phyloP scores from a whole-genome alignment of 2,113 vertebrate genomes.

The Penelope pileata region DNA sequence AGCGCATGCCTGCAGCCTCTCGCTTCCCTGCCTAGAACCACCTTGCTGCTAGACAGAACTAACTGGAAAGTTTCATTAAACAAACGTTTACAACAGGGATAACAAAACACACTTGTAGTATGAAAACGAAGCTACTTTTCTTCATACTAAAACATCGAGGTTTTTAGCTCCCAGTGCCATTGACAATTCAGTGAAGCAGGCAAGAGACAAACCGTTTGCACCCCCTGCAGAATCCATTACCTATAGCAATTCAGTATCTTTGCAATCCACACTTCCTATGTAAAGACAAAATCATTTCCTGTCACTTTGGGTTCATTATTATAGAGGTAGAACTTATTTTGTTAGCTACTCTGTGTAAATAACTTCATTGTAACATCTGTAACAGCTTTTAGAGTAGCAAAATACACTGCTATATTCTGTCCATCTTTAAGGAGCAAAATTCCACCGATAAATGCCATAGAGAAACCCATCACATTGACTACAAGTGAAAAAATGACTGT shows the following conservation, averaged over 20 bases:
- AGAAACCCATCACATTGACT: background rate
- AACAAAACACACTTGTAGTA: background rate
- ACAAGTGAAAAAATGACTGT: background rate
- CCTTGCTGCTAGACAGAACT: background rate
- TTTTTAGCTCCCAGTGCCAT: background rate
- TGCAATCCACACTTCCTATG: background rate
- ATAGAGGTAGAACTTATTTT: background rate
- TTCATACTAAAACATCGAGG: background rate
- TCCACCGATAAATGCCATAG: background rate
- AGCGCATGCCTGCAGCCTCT: background rate
- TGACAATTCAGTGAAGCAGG: background rate
- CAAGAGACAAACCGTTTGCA: background rate
- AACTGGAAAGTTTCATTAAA: background rate
- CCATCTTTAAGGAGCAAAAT: background rate
- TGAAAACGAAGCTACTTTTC: background rate
- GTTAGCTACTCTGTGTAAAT: background rate
- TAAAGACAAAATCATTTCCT: background rate
- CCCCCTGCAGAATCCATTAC: accelerated
- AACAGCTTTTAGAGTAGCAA: background rate
- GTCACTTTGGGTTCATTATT: background rate
- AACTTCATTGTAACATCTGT: background rate
- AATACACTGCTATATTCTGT: background rate
- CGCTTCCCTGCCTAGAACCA: background rate
- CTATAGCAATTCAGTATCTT: background rate
- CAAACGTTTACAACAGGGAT: background rate